Evolutionary conservation across 1,140 invertebrate genomes (phyloP).

Genomic region (Leptopilina boulardi): DNA sequence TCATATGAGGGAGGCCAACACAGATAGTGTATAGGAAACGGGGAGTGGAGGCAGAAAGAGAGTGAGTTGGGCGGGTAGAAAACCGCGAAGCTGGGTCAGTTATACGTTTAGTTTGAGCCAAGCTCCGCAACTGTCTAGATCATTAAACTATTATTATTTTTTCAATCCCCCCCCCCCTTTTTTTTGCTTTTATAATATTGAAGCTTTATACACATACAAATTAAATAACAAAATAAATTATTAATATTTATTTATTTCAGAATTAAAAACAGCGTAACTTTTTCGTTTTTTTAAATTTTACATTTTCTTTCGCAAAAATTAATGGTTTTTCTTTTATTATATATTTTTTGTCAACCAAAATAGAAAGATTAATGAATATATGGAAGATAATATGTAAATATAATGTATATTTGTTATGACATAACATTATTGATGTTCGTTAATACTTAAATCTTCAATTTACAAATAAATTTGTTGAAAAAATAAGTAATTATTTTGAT

Average conservation of each 20-base stretch:
- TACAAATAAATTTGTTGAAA: not conserved
- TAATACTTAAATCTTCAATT: constrained; percentile 1
- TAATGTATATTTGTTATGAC: not conserved
- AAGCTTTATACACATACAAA: too few species aligned
- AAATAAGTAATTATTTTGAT: not conserved
- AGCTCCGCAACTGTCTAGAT: constrained; percentile 1
- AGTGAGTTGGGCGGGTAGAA: constrained; percentile 40
- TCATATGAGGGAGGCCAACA: constrained; percentile 36
- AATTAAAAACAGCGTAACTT: too few species aligned
- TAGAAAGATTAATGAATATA: not conserved
- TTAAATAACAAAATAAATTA: not conserved
- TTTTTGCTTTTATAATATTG: not conserved
- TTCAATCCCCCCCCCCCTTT: not conserved
- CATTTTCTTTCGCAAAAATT: too few species aligned
- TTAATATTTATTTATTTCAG: too few species aligned
- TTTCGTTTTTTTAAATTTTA: too few species aligned
- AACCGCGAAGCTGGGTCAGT: constrained; percentile 38
- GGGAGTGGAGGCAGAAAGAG: constrained; percentile 44
- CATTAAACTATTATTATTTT: not conserved
- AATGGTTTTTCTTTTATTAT: too few species aligned
- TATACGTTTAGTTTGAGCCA: constrained; percentile 7
- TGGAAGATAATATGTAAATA: not conserved
- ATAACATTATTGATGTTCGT: not conserved
- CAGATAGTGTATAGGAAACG: constrained; percentile 40
- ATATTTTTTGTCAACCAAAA: too few species aligned